Percentiles rank a stretch among this genome's conserved stretches.
phyloP scores from a whole-genome alignment of 2,797 vertebrate genomes.

The Vultur gryphus region DNA sequence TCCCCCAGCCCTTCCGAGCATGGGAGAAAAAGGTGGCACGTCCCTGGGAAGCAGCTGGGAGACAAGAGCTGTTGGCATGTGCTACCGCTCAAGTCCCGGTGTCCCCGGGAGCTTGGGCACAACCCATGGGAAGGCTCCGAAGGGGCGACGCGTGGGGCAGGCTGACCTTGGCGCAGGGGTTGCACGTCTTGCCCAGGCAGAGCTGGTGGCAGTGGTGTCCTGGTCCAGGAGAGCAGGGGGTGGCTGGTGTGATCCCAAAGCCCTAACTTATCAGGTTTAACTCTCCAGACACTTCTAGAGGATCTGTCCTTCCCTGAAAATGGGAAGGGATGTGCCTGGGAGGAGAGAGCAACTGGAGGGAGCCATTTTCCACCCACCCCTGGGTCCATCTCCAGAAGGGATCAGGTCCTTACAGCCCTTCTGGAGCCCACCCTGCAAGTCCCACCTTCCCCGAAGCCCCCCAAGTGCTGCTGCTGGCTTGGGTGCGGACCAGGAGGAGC shows the following conservation, averaged over 20 bases:
- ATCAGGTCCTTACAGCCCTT: background rate
- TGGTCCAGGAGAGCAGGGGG: background rate
- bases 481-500: background rate
- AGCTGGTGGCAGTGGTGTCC: background rate
- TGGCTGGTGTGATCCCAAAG: background rate
- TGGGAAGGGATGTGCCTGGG: background rate
- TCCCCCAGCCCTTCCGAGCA: background rate
- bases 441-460: background rate
- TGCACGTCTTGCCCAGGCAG: background rate
- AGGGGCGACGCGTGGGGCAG: rapidly evolving
- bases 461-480: rapidly evolving
- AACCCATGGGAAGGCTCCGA: rapidly evolving
- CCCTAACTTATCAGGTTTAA: background rate
- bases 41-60: background rate
- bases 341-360: background rate
- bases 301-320: background rate
- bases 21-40: rapidly evolving
- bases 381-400: background rate
- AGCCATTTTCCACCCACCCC: background rate
- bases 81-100: rapidly evolving
- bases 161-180: background rate
- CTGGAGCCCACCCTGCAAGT: background rate
- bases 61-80: background rate
- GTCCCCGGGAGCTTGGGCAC: background rate
- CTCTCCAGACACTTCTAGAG: background rate